These are phyloP conservation scores for Enchytraeus crypticus DNA, from an alignment of 2,888 invertebrate genomes.

Conservation along the genomic window DNA sequence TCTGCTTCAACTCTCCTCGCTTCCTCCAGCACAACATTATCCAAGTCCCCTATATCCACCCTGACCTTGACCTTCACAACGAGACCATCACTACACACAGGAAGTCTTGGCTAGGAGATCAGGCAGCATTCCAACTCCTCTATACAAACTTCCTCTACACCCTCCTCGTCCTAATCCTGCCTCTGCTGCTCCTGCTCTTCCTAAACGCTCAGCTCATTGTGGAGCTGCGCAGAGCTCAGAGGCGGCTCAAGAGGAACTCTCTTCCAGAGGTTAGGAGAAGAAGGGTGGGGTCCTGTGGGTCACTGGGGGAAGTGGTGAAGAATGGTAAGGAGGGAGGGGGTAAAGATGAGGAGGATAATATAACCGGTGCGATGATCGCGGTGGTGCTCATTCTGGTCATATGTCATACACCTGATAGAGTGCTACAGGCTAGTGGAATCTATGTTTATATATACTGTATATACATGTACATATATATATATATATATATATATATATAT, in stretches of 20 bases:
- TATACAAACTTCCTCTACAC: conserved; percentile 17
- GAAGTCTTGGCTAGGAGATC: background rate
- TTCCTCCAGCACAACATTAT: conserved; percentile 16
- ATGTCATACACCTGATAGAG: background rate
- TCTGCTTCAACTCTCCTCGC: conserved; percentile 16
- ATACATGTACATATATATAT: too few species aligned
- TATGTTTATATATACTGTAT: too few species aligned
- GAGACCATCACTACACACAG: background rate
- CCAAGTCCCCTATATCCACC: background rate
- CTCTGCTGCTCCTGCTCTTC: conserved; percentile 12
- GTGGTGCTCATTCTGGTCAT: background rate
- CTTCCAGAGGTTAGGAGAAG: background rate
- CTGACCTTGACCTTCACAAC: too few species aligned
- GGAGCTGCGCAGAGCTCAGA: background rate
- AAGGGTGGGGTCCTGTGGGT: too few species aligned
- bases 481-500: too few species aligned
- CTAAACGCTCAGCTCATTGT: conserved; percentile 17
- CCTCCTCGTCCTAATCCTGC: conserved; percentile 10
- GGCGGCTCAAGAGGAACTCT: background rate
- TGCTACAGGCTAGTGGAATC: background rate
- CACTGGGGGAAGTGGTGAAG: background rate
- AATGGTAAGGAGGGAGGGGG: background rate
- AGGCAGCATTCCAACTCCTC: conserved; percentile 1
- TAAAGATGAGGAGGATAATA: background rate
- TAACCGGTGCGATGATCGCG: background rate